A percentile compares a stretch with the other conserved stretches of the same genome.
phyloP scores from a whole-genome alignment of 2,888 invertebrate species.

The Mythimna impura region DNA sequence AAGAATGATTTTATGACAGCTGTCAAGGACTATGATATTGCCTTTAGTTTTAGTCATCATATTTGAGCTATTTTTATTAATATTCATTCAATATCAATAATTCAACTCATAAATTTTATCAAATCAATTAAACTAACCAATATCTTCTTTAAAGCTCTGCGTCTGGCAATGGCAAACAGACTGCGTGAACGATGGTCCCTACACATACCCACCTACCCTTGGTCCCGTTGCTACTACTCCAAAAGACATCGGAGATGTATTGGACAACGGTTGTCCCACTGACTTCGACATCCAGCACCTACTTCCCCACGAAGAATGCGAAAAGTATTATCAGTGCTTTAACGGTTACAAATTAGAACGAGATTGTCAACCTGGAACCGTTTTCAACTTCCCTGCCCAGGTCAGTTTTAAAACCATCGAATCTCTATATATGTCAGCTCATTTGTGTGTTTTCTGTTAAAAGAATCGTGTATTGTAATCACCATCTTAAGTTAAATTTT shows the following conservation, averaged over 20 bases:
- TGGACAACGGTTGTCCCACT: slow-evolving; percentile 74
- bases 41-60: no score
- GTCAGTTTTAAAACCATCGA: slow-evolving; percentile 58
- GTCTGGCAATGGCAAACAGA: slow-evolving; percentile 43
- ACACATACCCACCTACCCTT: slow-evolving; percentile 24
- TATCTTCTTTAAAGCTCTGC: slow-evolving; percentile 22
- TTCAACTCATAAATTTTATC: not conserved
- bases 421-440: no score
- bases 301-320: slow-evolving; percentile 75
- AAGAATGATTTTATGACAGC: not conserved
- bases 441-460: slow-evolving; percentile 36
- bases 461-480: not conserved
- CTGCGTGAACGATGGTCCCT: slow-evolving; percentile 30
- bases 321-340: slow-evolving; percentile 75
- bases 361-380: slow-evolving; percentile 67
- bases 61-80: no score
- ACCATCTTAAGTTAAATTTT: not conserved
- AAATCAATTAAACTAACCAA: not conserved
- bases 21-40: not conserved
- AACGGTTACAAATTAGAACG: slow-evolving; percentile 68
- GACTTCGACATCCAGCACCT: slow-evolving; percentile 68
- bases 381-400: slow-evolving; percentile 75
- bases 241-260: slow-evolving; percentile 22
- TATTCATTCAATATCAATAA: not conserved
- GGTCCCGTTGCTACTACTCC: not conserved